Evolutionary conservation across 1,140 invertebrate genomes (phyloP), one percentile per base, ranked within the genome.

Genomic region (Ceratina australensis): DNA sequence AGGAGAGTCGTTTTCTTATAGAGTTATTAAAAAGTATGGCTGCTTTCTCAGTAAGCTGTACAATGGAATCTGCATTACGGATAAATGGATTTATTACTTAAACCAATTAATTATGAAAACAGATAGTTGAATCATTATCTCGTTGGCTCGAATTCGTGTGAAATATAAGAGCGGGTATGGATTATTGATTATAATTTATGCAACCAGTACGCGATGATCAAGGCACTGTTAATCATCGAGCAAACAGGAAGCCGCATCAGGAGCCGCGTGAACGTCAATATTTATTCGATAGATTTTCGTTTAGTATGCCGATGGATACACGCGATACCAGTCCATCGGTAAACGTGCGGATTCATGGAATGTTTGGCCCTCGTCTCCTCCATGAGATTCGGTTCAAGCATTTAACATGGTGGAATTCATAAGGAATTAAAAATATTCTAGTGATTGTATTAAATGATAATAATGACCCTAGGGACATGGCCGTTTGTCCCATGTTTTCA

Each of bases 241-340:
- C 64, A 75, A 75, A 49, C 64, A 49, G 3, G 64, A 59, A 56
- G 15, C 54, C 24, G 49, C 72, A 22, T 67, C 64, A 18, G 52
- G 0, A 28, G n/a, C 63, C 54, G 64, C 64, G 42, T 20, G 42
- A 59, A 67, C 64, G 72, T 75, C 72, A 75, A 75, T 67, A 59
- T 75, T 75, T 75, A 75, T 75, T 67, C 64, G 33, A 57, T 75
- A 67, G 63, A 57, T 59, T 67, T 66, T 67, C 52, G 22, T 75
- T 67, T 50, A 59, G 65, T 67, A 67, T 66, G 50, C 57, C 52
- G 20, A n/a, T 22, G 57, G 72, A 65, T 56, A 74, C n/a, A 54
- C 22, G 20, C 22, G 18, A 56, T 64, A 12, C 61, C 26, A 42
- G 61, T 12, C 56, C 61, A 3, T 50, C 49, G 12, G 28, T 50